Conservation (phyloP, 2,797 vertebrate genomes). For the Thamnophis elegans region DNA sequence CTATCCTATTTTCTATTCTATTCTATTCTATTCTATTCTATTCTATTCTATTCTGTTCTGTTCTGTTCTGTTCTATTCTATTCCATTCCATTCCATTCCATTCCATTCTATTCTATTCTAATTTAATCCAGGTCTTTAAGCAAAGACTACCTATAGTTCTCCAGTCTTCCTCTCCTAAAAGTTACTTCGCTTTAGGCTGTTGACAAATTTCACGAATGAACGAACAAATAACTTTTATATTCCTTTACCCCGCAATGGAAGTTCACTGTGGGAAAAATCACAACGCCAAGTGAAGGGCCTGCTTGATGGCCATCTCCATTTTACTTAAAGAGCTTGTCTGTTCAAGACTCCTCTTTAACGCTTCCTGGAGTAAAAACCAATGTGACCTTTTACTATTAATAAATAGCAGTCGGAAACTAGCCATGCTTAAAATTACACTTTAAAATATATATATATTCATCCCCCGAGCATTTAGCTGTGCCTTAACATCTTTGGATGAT, state of each 20-base stretch:
- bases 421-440: conserved; percentile 39
- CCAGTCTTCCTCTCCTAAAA: background rate
- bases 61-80: too few species aligned
- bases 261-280: background rate
- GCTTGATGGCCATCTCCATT: conserved; percentile 21
- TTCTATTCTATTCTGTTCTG: too few species aligned
- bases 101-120: too few species aligned
- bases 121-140: background rate
- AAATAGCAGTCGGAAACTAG: conserved; percentile 26
- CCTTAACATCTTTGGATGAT: background rate
- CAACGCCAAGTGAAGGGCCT: background rate
- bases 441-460: conserved; percentile 7
- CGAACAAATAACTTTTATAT: conserved; percentile 1
- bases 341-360: background rate
- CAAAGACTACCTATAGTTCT: background rate
- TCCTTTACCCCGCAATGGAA: background rate
- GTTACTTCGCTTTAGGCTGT: background rate
- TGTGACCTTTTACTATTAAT: conserved; percentile 40
- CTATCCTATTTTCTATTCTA: background rate
- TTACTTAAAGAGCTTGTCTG: background rate
- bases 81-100: too few species aligned
- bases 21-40: too few species aligned
- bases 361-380: background rate
- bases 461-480: background rate
- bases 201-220: background rate